Evolutionary conservation across 2,888 invertebrate genomes (phyloP).

Genomic region (Pocota personata): DNA sequence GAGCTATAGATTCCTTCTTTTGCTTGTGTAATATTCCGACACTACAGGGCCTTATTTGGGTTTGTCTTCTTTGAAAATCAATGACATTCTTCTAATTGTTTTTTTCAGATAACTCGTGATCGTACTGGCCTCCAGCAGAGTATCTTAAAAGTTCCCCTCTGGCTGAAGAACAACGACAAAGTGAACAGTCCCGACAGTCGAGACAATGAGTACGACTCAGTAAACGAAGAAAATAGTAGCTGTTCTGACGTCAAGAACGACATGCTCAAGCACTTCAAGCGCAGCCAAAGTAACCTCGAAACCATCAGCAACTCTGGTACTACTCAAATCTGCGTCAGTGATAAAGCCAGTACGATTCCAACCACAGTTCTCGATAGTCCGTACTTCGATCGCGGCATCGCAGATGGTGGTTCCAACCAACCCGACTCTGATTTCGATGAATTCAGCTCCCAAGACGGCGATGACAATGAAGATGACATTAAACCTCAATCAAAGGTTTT

Average conservation of each 20-base stretch:
- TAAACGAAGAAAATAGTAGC: conserved; percentile 75
- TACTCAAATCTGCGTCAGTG: conserved; percentile 78
- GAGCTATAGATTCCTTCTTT: no score
- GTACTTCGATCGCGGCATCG: conserved; percentile 81
- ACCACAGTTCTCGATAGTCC: conserved; percentile 76
- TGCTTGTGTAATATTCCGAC: no score
- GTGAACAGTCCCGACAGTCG: conserved; percentile 72
- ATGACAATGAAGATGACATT: conserved; percentile 83
- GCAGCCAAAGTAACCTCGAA: conserved; percentile 82
- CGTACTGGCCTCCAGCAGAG: conserved; percentile 95
- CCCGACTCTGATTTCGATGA: conserved; percentile 95
- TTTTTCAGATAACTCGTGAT: conserved; percentile 88
- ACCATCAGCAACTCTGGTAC: conserved; percentile 78
- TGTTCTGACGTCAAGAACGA: conserved; percentile 80
- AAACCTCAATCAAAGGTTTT: conserved; percentile 61
- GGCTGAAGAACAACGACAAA: conserved; percentile 82
- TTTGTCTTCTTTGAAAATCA: no score
- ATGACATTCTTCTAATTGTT: neutral
- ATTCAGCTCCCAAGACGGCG: conserved; percentile 90
- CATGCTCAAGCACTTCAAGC: conserved; percentile 78
- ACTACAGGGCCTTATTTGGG: no score
- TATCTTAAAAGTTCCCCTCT: conserved; percentile 88
- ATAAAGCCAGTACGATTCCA: conserved; percentile 75
- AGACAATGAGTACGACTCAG: conserved; percentile 70
- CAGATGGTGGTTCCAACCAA: conserved; percentile 92